phyloP scores from a whole-genome alignment of 2,797 vertebrate species.

The Salmo trutta region DNA sequence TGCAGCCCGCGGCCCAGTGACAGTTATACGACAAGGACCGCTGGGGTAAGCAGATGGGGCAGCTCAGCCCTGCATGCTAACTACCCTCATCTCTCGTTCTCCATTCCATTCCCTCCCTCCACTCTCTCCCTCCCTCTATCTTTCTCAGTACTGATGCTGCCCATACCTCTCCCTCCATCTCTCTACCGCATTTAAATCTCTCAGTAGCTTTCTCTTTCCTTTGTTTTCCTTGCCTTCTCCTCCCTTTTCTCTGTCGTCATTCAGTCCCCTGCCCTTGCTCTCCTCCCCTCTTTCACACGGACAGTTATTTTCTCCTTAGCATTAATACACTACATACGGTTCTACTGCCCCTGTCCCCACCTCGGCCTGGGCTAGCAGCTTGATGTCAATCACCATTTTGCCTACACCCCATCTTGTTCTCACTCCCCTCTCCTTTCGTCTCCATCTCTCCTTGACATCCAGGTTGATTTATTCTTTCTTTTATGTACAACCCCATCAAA shows the following conservation, averaged over 20 bases:
- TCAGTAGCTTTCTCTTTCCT: neutral
- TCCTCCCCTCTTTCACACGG: neutral
- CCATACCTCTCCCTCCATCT: too few species aligned
- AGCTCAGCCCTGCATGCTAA: conserved; percentile 79
- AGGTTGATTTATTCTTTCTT: conserved; percentile 12
- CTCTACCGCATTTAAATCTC: neutral
- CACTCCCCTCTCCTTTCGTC: neutral
- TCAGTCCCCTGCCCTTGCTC: neutral
- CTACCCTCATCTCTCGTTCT: conserved; percentile 37
- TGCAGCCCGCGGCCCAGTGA: conserved; percentile 74
- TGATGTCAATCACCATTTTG: neutral
- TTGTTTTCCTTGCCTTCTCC: neutral
- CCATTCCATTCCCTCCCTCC: conserved; percentile 14
- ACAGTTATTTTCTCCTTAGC: conserved; percentile 3
- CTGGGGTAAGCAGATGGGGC: conserved; percentile 82
- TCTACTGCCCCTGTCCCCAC: neutral
- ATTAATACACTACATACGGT: neutral
- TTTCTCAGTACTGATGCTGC: neutral
- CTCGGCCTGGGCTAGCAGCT: neutral
- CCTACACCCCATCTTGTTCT: neutral
- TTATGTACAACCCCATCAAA: conserved; percentile 5
- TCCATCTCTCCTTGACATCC: conserved; percentile 6
- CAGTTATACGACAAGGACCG: conserved; percentile 81
- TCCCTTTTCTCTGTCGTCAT: neutral
- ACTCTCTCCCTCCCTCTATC: neutral